Evolutionary conservation across 2,888 invertebrate species (phyloP), one percentile per base, ranked within the genome.

Genomic region (Syrphus vitripennis): DNA sequence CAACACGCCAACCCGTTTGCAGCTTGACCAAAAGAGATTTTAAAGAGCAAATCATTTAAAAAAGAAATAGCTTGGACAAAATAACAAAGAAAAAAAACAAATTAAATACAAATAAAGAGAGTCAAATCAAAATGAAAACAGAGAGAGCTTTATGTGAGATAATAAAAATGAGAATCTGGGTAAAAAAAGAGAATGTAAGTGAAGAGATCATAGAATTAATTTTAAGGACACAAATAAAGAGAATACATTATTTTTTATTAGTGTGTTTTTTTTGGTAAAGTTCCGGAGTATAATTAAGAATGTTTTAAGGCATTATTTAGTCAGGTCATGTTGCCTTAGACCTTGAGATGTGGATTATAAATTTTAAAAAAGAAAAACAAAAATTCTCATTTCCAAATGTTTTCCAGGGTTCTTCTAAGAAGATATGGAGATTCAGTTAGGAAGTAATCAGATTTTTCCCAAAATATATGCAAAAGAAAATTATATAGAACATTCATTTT

Each of bases 311-410:
- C 63, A 42, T 42, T 63, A 26, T 42, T 42, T 42, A 24, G 63
- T 40, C 63, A 42, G 63, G 26, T 42, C 26, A 29, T 42, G 63
- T 42, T 42, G 63, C 63, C 6, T 63, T 6, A 63, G 63, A 61
- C 61, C 61, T 61, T 61, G 63, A 63, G 63, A 42, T 63, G 26
- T 63, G 16, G 29, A 40, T 63, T 59, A 37, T 37, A 59, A 59
- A 37, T 59, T 57, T 24, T 1, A 55, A 40, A 34, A 9, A 26
- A 26, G 10, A 16, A 42, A 26, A 42, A 12, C 2, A 29, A 24
- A 48, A 21, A 45, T 4, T 12, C n/a, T 26, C 2, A 16, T 42
- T 63, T 42, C n/a, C 26, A 63, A 12, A 10, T 63, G 16, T 12
- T 26, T 26, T 42, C 16, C 9, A 26, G 19, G 16, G 12, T 12